Base-by-base conservation (phyloP, 2,113 vertebrate species). In the Cavia porcellus region DNA sequence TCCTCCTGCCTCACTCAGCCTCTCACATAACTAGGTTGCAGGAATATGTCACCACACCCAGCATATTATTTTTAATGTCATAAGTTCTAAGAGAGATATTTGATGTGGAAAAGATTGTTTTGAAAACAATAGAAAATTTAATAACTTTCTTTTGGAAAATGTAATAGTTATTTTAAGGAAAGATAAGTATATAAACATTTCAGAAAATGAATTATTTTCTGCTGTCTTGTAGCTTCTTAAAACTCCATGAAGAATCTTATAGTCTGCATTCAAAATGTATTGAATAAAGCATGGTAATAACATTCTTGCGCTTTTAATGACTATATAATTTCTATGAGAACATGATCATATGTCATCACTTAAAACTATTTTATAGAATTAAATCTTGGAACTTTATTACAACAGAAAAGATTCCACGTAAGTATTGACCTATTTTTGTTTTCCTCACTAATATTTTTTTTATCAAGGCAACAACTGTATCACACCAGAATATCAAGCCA, bases 361-460 rank as follows among this genome's bases (percentile, higher is more conserved):
- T 93, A 86, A 96, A 70, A 1, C 66, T 97, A 97, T 98, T 96
- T 97, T 95, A 86, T 61, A 92, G 52, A 68, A 95, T 97, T 95
- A 96, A 95, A 72, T 96, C 95, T 85, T 42, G 62, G 89, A 85
- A 4, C 45, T 81, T 83, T 55, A 70, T 93, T 66, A 38, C 1
- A 85, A 75, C 64, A 97, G 95, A 94, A 98, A 94, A 94, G 38
- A 86, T 66, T 89, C 68, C 47, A 77, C 94, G 45, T 96, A 88
- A 42, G 9, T 79, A 92, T 84, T 98, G 96, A 93, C 97, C 97
- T 93, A 96, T 75, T 7, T 92, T 86, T 19, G 45, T 86, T 95
- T 81, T 87, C 55, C 84, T 86, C 45, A 81, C 81, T 97, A 70
- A 89, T 8, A 70, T 93, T 14, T 14, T 97, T 38, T 95, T 77